Base-by-base conservation (phyloP, 2,113 vertebrate species). In the Cinclus mexicanus region DNA sequence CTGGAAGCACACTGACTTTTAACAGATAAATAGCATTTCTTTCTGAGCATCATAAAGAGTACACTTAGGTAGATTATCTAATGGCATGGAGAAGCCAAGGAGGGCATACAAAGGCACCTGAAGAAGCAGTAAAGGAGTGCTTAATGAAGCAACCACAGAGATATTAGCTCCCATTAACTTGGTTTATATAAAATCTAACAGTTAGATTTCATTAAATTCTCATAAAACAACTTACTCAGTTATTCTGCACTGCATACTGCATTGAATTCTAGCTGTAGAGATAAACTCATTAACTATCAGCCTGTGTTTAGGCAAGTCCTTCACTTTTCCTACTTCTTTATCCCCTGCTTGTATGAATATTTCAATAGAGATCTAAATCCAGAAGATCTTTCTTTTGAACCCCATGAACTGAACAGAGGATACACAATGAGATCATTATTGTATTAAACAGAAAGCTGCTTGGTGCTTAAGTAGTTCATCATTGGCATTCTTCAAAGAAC, bases 371-470 rank as follows among this genome's bases (percentile, higher is more conserved):
- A 61, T 49, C 26, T 83, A 71, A 75, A 88, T 82, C 75, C 79
- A 71, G 47, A 26, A 84, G 78, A 74, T 67, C 22, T 44, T 79
- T 59, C 65, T 83, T 95, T 88, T 92, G 57, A 94, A 63, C 35
- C 21, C 16, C 19, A 35, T 29, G 22, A 33, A 68, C 57, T 76
- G 39, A 76, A 56, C 21, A 79, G 49, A 79, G 57, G 53, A 56
- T 64, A 92, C 41, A 83, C 85, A 71, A 83, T 79, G 82, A 93
- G 70, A 68, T 75, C 69, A 80, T 77, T 89, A 37, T 33, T 63
- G 56, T 44, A 64, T 93, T 91, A 96, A 89, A 75, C 29, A 91
- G 39, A 87, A 91, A 89, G 77, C 77, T 70, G 47, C 77, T 78
- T 67, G 52, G 26, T 78, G 25, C 47, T 83, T 89, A 84, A 87